A percentile compares a stretch with the other conserved stretches of the same genome.
phyloP scores from a whole-genome alignment of 64 coral and sea anemone species.

The Actinia tenebrosa region DNA sequence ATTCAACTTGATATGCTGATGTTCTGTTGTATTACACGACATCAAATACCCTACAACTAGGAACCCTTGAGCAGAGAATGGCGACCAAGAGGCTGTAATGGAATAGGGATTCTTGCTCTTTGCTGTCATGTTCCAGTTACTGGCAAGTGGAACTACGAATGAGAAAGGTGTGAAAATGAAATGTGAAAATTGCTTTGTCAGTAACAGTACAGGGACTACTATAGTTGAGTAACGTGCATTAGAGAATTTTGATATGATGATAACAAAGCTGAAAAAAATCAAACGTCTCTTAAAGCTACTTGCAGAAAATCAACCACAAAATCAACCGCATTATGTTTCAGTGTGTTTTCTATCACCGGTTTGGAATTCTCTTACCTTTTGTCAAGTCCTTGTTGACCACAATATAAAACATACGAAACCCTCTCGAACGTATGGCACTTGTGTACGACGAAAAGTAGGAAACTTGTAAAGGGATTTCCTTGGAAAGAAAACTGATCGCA shows the following conservation, averaged over 20 bases:
- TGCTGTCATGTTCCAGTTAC: not conserved
- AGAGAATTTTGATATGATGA: too few species aligned
- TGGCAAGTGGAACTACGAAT: not conserved
- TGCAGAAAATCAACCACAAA: not conserved
- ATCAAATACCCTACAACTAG: not conserved
- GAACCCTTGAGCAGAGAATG: not conserved
- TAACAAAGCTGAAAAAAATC: not conserved
- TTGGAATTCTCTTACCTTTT: not conserved
- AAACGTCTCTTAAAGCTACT: too few species aligned
- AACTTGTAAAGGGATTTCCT: not conserved
- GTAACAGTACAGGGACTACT: not conserved
- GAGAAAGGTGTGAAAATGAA: not conserved
- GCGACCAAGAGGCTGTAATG: not conserved
- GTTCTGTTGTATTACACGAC: slow-evolving; percentile 3
- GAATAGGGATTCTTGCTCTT: not conserved
- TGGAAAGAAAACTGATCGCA: not conserved
- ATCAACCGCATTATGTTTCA: not conserved
- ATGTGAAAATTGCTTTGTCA: not conserved
- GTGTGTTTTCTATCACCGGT: not conserved
- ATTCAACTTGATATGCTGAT: not conserved
- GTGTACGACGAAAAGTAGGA: not conserved
- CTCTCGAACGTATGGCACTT: not conserved
- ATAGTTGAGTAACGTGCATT: not conserved
- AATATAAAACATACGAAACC: not conserved
- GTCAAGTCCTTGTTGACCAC: not conserved